phyloP scores from a whole-genome alignment of 2,113 vertebrate species.

The Microtus ochrogaster region DNA sequence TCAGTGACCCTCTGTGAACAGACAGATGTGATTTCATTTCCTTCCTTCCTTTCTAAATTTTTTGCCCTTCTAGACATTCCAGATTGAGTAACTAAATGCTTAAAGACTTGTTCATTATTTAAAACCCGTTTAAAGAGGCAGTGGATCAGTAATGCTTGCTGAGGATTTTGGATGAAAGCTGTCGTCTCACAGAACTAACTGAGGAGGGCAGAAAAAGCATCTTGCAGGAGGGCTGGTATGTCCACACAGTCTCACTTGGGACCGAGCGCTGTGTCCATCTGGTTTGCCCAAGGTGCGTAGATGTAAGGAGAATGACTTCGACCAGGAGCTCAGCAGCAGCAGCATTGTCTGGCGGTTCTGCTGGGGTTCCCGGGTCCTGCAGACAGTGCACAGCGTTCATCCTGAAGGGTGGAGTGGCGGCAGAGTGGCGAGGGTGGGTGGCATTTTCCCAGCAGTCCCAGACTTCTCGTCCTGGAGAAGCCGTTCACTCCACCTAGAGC shows the following conservation, averaged over 20 bases:
- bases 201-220: conserved; percentile 46
- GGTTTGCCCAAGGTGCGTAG: not conserved
- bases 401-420: not conserved
- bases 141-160: not conserved
- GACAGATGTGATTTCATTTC: not conserved
- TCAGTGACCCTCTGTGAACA: not conserved
- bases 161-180: not conserved
- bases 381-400: not conserved
- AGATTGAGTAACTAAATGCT: not conserved
- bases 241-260: conserved; percentile 15
- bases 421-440: not conserved
- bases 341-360: not conserved
- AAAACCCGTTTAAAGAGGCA: conserved; percentile 28
- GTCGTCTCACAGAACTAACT: not conserved
- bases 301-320: not conserved
- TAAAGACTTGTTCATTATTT: conserved; percentile 48
- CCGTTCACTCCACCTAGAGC: not conserved
- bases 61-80: not conserved
- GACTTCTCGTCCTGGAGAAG: not conserved
- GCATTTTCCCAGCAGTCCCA: not conserved
- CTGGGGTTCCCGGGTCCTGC: not conserved
- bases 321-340: not conserved
- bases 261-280: not conserved
- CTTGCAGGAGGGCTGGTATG: conserved; percentile 61
- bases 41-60: no score